These are phyloP conservation scores for Drosophila cognata DNA, from an alignment of 2,888 invertebrate species.

Conservation along the genomic window DNA sequence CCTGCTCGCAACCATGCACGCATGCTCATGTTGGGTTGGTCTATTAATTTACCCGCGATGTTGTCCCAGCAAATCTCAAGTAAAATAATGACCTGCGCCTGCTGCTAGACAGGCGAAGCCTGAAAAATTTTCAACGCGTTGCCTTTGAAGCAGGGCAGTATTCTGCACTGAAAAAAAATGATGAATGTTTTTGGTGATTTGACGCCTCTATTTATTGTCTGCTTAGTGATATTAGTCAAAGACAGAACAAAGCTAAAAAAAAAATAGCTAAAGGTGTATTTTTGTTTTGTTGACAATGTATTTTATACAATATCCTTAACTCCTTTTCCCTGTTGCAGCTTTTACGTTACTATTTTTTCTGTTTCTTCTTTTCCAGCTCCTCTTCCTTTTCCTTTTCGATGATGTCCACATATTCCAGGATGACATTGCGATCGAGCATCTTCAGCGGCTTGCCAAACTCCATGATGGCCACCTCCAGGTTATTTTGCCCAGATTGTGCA, in stretches of 20 bases:
- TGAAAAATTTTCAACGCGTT: too few species aligned
- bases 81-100: background rate
- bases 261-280: background rate
- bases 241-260: background rate
- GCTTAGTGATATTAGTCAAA: background rate
- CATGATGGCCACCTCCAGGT: slow-evolving; percentile 99
- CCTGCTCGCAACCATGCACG: background rate
- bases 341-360: slow-evolving; percentile 86
- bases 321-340: slow-evolving; percentile 34
- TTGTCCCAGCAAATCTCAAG: background rate
- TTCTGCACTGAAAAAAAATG: background rate
- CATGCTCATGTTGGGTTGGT: background rate
- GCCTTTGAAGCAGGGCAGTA: too few species aligned
- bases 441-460: slow-evolving; percentile 89
- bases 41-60: background rate
- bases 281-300: slow-evolving; percentile 51
- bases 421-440: slow-evolving; percentile 96
- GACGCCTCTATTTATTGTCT: background rate
- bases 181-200: background rate
- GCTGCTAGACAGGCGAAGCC: too few species aligned
- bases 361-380: slow-evolving; percentile 98
- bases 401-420: slow-evolving; percentile 96
- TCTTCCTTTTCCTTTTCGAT: slow-evolving; percentile 99
- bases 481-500: slow-evolving; percentile 99
- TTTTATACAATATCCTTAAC: slow-evolving; percentile 61